phyloP scores from a whole-genome alignment of 2,113 vertebrate species.

The Equus quagga region DNA sequence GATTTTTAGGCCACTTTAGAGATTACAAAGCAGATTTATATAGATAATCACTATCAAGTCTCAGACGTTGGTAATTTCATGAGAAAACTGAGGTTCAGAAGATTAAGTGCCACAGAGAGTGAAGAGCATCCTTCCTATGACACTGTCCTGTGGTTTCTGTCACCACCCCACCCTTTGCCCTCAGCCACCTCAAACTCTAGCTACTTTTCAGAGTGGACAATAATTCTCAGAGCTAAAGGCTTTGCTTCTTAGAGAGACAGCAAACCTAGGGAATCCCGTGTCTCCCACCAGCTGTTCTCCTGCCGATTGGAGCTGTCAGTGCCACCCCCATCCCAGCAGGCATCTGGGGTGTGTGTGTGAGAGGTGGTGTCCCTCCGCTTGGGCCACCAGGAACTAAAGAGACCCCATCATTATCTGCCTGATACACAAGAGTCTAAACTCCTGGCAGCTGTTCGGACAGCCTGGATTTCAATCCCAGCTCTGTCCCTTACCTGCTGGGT shows the following conservation, averaged over 20 bases:
- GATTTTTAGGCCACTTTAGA: background rate
- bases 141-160: background rate
- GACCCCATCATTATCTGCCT: background rate
- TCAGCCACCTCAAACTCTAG: background rate
- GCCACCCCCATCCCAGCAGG: background rate
- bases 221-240: background rate
- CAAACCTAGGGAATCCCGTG: background rate
- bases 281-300: background rate
- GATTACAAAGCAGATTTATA: background rate
- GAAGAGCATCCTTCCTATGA: background rate
- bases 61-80: background rate
- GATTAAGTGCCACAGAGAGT: background rate
- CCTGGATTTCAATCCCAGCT: background rate
- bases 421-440: background rate
- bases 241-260: background rate
- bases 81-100: background rate
- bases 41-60: background rate
- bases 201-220: background rate
- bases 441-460: background rate
- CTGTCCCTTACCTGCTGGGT: background rate
- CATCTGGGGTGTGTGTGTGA: background rate
- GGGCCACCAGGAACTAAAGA: background rate
- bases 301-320: rapidly evolving
- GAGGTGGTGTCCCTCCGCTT: background rate
- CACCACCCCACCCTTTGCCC: background rate